A percentile compares a stretch with the other conserved stretches of the same genome.
Conservation (phyloP, 2,888 invertebrate species). For the Tortrix viridana region DNA sequence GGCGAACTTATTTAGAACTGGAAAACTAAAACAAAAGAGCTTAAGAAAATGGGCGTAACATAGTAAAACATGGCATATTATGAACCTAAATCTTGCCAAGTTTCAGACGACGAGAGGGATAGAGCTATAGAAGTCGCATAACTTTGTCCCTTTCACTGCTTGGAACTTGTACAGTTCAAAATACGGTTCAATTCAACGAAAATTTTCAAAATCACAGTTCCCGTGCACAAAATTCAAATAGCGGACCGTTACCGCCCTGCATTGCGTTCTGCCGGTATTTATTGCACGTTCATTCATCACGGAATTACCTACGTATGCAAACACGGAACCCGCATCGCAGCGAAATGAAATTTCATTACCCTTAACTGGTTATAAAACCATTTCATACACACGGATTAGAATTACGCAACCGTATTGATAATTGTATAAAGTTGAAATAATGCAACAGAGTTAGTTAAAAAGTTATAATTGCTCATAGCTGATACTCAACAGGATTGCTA, state of each 20-base stretch:
- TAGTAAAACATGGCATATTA: too few species aligned
- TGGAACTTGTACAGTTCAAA: too few species aligned
- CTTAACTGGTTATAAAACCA: neutral
- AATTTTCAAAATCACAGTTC: neutral
- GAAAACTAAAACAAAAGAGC: too few species aligned
- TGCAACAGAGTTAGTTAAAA: neutral
- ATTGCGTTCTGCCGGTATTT: constrained; percentile 21
- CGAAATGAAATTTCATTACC: constrained; percentile 4
- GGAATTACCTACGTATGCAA: constrained; percentile 12
- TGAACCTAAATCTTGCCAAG: too few species aligned
- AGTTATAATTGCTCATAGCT: too few species aligned
- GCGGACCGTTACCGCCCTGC: constrained; percentile 15
- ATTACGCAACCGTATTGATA: neutral
- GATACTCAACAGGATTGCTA: too few species aligned
- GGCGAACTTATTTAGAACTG: too few species aligned
- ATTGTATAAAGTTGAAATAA: neutral
- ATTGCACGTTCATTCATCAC: constrained; percentile 25
- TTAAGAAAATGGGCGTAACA: too few species aligned
- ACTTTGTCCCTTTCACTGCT: too few species aligned
- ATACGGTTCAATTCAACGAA: too few species aligned
- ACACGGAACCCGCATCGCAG: neutral
- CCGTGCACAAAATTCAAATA: neutral
- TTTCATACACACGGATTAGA: constrained; percentile 4
- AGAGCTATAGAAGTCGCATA: too few species aligned
- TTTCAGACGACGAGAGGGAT: too few species aligned